These are phyloP conservation scores for Cantharis rufa DNA, from an alignment of 2,888 invertebrate species.

Conservation along the genomic window DNA sequence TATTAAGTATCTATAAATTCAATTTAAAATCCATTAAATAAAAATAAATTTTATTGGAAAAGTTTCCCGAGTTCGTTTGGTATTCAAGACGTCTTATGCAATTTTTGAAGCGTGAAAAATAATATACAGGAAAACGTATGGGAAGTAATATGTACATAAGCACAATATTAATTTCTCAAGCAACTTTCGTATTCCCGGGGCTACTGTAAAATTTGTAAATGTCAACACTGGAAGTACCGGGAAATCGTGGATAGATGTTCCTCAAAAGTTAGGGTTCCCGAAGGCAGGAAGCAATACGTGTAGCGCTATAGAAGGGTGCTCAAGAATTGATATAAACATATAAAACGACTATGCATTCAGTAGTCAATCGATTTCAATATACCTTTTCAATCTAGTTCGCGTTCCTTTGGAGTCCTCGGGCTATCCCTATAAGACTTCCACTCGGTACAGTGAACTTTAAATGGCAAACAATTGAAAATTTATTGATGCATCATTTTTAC, in stretches of 20 bases:
- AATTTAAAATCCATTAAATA: constrained; percentile 5
- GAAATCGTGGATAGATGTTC: constrained; percentile 15
- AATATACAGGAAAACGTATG: constrained; percentile 5
- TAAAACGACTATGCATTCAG: constrained; percentile 45
- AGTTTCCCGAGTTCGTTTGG: neutral
- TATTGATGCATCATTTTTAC: constrained; percentile 12
- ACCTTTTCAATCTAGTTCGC: constrained; percentile 34
- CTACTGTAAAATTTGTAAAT: constrained; percentile 32
- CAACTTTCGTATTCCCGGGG: constrained; percentile 16
- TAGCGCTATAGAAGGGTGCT: constrained; percentile 39
- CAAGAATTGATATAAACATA: constrained; percentile 46
- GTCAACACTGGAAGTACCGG: constrained; percentile 32
- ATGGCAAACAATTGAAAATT: constrained; percentile 24
- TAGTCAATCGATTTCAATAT: constrained; percentile 49
- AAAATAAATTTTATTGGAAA: neutral
- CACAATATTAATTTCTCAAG: constrained; percentile 22
- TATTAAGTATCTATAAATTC: neutral
- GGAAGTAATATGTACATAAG: constrained; percentile 10
- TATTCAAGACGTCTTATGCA: constrained; percentile 3
- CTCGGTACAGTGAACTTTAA: constrained; percentile 27
- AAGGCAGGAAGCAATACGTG: constrained; percentile 42
- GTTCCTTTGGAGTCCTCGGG: constrained; percentile 30
- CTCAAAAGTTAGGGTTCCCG: constrained; percentile 41
- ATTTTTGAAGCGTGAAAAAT: constrained; percentile 16
- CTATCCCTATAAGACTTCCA: constrained; percentile 19